phyloP scores from a whole-genome alignment of 2,113 vertebrate species.

The Pseudorasbora parva region DNA sequence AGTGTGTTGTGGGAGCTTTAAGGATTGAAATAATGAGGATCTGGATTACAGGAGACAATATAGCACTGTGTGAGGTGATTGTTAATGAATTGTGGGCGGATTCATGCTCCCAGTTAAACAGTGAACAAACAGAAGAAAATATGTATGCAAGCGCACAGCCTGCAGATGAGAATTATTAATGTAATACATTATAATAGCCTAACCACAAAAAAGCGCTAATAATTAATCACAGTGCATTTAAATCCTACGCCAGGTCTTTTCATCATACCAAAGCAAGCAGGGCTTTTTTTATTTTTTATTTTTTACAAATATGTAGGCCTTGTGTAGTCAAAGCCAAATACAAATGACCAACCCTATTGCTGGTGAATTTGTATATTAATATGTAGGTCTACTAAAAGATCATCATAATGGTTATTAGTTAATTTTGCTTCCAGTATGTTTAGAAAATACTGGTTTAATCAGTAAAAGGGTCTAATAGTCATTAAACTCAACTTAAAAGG shows the following conservation, averaged over 20 bases:
- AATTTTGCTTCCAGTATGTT: neutral
- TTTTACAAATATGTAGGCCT: neutral
- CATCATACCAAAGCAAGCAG: neutral
- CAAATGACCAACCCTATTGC: neutral
- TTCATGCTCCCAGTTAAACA: slow-evolving; percentile 31
- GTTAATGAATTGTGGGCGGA: slow-evolving; percentile 42
- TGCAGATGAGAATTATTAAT: slow-evolving; percentile 19
- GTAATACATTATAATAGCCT: slow-evolving; percentile 1
- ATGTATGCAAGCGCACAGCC: neutral
- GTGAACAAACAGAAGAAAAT: neutral
- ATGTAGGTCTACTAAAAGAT: neutral
- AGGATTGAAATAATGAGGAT: slow-evolving; percentile 35
- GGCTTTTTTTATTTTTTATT: neutral
- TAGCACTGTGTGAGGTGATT: slow-evolving; percentile 42
- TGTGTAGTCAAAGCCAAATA: neutral
- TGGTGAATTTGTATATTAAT: neutral
- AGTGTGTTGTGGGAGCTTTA: neutral
- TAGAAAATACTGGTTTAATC: neutral
- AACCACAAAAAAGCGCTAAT: no score
- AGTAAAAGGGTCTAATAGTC: neutral
- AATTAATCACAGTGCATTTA: slow-evolving; percentile 19
- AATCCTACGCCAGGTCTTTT: slow-evolving; percentile 6
- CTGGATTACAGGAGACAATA: slow-evolving; percentile 46
- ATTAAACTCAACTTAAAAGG: neutral
- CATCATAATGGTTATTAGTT: neutral